A percentile compares a stretch with the other conserved stretches of the same genome.
Evolutionary conservation across 2,888 invertebrate genomes (phyloP).

Genomic region (Herminia tarsipennalis): DNA sequence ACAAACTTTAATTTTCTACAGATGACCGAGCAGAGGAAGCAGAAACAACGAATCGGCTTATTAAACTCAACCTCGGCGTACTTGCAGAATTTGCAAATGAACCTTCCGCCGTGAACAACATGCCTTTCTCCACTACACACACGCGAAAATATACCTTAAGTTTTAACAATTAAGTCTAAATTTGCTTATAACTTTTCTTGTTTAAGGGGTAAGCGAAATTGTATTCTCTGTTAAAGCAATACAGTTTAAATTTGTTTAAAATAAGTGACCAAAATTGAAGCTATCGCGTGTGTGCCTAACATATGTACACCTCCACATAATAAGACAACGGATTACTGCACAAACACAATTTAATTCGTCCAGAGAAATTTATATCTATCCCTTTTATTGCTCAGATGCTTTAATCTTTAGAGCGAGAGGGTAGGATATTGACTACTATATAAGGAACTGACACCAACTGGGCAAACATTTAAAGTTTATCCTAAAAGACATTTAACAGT

Average conservation of each 20-base stretch:
- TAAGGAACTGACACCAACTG: too few relatives aligned
- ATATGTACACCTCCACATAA: conserved; percentile 12
- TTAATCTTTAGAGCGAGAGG: too few relatives aligned
- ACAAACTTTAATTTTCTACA: too few relatives aligned
- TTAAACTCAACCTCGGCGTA: conserved; percentile 91
- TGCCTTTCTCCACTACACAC: conserved; percentile 21
- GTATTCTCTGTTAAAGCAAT: background rate
- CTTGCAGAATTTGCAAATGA: conserved; percentile 85
- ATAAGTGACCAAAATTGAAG: background rate
- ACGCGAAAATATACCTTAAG: conserved; percentile 2
- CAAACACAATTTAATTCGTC: conserved; percentile 13
- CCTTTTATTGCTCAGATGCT: too few relatives aligned
- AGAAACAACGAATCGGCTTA: conserved; percentile 95
- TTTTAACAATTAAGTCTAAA: background rate
- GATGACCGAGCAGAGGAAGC: conserved; percentile 98
- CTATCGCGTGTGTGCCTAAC: conserved; percentile 7
- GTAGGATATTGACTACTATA: too few relatives aligned
- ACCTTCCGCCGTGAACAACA: conserved; percentile 72
- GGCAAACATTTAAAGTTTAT: too few relatives aligned
- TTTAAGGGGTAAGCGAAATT: background rate
- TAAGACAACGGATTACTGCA: conserved; percentile 16
- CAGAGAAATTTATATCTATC: too few relatives aligned
- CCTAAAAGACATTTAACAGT: background rate
- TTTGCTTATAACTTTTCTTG: conserved; percentile 2
- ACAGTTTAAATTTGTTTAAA: too few relatives aligned